Percentiles rank a stretch among this genome's conserved stretches.
Evolutionary conservation across 2,888 invertebrate genomes (phyloP).

Genomic region (Koerneria pararmatus): DNA sequence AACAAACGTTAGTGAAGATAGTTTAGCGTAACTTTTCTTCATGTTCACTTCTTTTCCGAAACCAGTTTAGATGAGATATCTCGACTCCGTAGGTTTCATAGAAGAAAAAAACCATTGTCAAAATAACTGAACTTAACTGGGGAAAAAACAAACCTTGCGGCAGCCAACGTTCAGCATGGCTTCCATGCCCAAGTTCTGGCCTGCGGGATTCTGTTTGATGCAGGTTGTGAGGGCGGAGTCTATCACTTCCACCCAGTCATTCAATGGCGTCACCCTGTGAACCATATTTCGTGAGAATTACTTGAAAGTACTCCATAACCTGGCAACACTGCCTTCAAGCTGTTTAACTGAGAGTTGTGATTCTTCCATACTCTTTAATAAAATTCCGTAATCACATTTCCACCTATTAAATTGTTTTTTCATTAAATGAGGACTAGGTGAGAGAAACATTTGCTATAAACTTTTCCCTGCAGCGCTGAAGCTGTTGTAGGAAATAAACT

Average conservation of each 20-base stretch:
- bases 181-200: conserved; percentile 54
- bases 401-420: not conserved
- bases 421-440: not conserved
- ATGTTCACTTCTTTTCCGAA: too few species aligned
- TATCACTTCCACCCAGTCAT: conserved; percentile 57
- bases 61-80: too few species aligned
- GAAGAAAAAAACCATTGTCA: too few species aligned
- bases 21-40: too few species aligned
- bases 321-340: too few species aligned
- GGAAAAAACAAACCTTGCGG: conserved; percentile 44
- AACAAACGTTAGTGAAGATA: too few species aligned
- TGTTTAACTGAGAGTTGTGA: conserved; percentile 3
- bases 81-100: too few species aligned
- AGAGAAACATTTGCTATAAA: not conserved
- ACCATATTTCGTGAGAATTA: not conserved
- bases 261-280: conserved; percentile 53
- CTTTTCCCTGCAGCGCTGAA: too few species aligned
- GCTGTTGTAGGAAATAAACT: too few species aligned
- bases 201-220: conserved; percentile 52
- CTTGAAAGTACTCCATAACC: not conserved
- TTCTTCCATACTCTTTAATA: not conserved
- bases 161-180: conserved; percentile 58
- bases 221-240: conserved; percentile 54
- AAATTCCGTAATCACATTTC: too few species aligned
- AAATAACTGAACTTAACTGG: too few species aligned